These are phyloP conservation scores for Alligator mississippiensis DNA, from an alignment of 2,113 vertebrate species.

Conservation along the genomic window DNA sequence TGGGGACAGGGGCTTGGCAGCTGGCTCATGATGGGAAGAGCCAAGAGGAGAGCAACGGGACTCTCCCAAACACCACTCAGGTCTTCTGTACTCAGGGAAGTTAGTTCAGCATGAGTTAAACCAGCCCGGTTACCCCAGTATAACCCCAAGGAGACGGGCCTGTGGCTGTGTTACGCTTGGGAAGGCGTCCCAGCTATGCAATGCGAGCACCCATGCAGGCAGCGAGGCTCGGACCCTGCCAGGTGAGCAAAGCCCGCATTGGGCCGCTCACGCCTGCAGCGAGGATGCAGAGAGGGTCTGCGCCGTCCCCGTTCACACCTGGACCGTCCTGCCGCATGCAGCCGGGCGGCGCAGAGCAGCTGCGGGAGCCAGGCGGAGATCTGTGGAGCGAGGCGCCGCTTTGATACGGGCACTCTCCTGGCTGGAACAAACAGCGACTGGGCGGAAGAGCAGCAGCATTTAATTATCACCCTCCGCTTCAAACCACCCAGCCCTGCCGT, in stretches of 20 bases:
- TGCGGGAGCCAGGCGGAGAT: background rate
- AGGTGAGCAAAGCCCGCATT: background rate
- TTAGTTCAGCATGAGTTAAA: background rate
- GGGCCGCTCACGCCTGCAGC: no score
- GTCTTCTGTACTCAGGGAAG: background rate
- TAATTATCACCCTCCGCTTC: background rate
- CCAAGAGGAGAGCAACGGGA: no score
- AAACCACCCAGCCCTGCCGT: background rate
- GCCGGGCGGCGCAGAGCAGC: background rate
- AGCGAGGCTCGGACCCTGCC: background rate
- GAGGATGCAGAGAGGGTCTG: background rate
- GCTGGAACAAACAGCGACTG: background rate
- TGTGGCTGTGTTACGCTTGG: no score
- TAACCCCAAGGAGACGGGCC: background rate
- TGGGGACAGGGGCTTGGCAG: no score
- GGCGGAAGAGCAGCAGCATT: background rate
- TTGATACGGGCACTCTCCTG: background rate
- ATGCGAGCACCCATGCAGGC: no score
- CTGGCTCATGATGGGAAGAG: no score
- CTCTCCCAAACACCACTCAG: background rate
- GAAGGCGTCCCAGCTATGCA: no score
- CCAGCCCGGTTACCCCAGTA: background rate
- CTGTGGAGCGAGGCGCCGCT: background rate
- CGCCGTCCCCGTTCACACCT: background rate
- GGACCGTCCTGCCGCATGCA: background rate